Percentiles rank a stretch among this genome's conserved stretches.
These are phyloP conservation scores for Triops longicaudatus DNA, from an alignment of 1,140 invertebrate genomes.

Conservation along the genomic window DNA sequence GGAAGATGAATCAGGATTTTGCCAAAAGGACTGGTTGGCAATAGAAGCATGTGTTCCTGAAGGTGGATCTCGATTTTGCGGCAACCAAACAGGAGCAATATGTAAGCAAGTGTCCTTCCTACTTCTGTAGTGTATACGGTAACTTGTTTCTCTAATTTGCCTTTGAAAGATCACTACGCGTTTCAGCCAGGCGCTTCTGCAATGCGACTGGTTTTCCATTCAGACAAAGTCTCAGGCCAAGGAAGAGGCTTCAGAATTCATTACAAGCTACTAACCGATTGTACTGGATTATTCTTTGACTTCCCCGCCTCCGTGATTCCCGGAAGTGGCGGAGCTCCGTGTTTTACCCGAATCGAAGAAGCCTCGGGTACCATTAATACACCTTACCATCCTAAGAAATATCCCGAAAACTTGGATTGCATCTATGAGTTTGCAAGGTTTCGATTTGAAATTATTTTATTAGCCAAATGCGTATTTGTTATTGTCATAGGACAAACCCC, in stretches of 20 bases:
- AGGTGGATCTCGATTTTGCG: slow-evolving; percentile 38
- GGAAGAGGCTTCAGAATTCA: slow-evolving; percentile 35
- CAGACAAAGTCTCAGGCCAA: slow-evolving; percentile 29
- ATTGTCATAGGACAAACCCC: slow-evolving; percentile 32
- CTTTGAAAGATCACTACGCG: slow-evolving; percentile 36
- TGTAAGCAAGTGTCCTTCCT: slow-evolving; percentile 33
- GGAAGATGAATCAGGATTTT: slow-evolving; percentile 35
- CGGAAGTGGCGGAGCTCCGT: slow-evolving; percentile 34
- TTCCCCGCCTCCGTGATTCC: slow-evolving; percentile 36
- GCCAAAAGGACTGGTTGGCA: slow-evolving; percentile 37
- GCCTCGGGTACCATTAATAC: slow-evolving; percentile 38
- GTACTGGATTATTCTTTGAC: slow-evolving; percentile 36
- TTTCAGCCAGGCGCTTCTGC: slow-evolving; percentile 37
- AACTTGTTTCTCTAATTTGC: background rate
- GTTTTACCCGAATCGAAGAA: slow-evolving; percentile 38
- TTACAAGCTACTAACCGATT: slow-evolving; percentile 36
- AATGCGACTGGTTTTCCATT: slow-evolving; percentile 37
- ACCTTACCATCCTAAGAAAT: slow-evolving; percentile 37
- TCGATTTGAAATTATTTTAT: slow-evolving; percentile 8
- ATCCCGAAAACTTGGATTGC: slow-evolving; percentile 38
- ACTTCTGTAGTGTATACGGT: background rate
- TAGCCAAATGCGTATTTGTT: background rate
- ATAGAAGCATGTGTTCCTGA: slow-evolving; percentile 39
- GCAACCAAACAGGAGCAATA: slow-evolving; percentile 34
- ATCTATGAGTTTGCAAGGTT: slow-evolving; percentile 40